Percentiles rank a stretch among this genome's conserved stretches.
These are phyloP conservation scores for Euura saliciscinereae DNA, from an alignment of 1,140 invertebrate genomes.

Conservation along the genomic window DNA sequence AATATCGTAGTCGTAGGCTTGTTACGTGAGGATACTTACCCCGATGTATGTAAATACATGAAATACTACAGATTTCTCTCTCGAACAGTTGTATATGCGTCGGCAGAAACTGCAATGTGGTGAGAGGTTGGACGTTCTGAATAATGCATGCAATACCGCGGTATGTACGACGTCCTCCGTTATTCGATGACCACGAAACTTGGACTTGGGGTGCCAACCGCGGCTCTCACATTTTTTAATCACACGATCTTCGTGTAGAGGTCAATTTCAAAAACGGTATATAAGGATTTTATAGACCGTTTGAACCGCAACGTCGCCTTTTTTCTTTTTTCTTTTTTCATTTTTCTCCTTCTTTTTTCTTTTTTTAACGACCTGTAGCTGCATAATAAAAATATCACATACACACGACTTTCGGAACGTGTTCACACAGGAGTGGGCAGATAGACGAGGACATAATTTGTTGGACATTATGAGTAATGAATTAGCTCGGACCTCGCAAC, in stretches of 20 bases:
- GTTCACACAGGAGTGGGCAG: not conserved
- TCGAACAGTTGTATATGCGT: too few species aligned
- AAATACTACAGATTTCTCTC: too few species aligned
- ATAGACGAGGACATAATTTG: not conserved
- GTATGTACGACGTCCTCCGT: not conserved
- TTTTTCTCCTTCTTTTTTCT: too few species aligned
- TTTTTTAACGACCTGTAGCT: too few species aligned
- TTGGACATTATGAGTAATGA: conserved; percentile 1
- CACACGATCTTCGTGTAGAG: too few species aligned
- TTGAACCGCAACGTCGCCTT: too few species aligned
- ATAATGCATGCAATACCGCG: not conserved
- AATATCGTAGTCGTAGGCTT: not conserved
- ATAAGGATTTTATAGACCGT: too few species aligned
- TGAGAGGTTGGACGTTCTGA: not conserved
- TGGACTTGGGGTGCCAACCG: not conserved
- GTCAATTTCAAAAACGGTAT: too few species aligned
- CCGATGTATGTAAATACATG: not conserved
- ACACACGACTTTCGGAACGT: not conserved
- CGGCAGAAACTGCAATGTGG: too few species aligned
- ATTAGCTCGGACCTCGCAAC: not conserved
- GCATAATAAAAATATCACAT: not conserved
- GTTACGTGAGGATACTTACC: not conserved
- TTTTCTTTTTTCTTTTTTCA: too few species aligned
- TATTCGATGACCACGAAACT: not conserved
- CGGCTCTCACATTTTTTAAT: too few species aligned